A percentile compares a stretch with the other conserved stretches of the same genome.
Conservation (phyloP, 2,113 vertebrate genomes). For the Lucifuga dentata region DNA sequence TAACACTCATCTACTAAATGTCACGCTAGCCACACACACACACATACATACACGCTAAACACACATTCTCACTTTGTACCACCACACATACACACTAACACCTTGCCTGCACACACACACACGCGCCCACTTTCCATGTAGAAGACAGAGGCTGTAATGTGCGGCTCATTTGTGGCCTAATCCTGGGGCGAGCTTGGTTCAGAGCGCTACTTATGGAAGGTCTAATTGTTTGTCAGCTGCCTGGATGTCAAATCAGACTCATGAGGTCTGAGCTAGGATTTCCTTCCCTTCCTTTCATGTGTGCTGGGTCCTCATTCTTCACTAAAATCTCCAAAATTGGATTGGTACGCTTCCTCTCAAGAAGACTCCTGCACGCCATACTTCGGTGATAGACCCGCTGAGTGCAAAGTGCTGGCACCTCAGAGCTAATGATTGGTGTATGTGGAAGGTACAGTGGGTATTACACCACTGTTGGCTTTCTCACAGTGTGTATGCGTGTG, state of each 20-base stretch:
- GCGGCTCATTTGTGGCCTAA: conserved; percentile 75
- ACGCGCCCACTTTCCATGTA: conserved; percentile 49
- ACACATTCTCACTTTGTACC: conserved; percentile 25
- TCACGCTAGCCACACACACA: conserved; percentile 59
- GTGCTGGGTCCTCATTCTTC: conserved; percentile 42
- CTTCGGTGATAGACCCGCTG: conserved; percentile 66
- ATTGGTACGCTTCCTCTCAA: conserved; percentile 74
- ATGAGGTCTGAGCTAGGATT: conserved; percentile 73
- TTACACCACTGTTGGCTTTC: conserved; percentile 64
- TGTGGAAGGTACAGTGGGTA: conserved; percentile 49
- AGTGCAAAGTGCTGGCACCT: conserved; percentile 70
- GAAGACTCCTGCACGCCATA: conserved; percentile 71
- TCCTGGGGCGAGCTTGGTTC: conserved; percentile 70
- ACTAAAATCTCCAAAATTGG: conserved; percentile 74
- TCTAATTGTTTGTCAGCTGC: conserved; percentile 80
- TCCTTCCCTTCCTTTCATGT: conserved; percentile 73
- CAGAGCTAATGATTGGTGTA: conserved; percentile 51
- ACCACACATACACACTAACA: conserved; percentile 26
- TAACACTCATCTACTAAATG: conserved; percentile 70
- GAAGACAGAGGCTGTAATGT: conserved; percentile 69
- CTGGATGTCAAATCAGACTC: conserved; percentile 73
- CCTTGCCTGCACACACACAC: conserved; percentile 9
- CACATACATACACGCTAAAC: conserved; percentile 54
- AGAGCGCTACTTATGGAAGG: conserved; percentile 65
- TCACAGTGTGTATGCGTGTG: conserved; percentile 49